Base-by-base conservation (phyloP, 1,140 invertebrate species). In the Neotoxoptera formosana region DNA sequence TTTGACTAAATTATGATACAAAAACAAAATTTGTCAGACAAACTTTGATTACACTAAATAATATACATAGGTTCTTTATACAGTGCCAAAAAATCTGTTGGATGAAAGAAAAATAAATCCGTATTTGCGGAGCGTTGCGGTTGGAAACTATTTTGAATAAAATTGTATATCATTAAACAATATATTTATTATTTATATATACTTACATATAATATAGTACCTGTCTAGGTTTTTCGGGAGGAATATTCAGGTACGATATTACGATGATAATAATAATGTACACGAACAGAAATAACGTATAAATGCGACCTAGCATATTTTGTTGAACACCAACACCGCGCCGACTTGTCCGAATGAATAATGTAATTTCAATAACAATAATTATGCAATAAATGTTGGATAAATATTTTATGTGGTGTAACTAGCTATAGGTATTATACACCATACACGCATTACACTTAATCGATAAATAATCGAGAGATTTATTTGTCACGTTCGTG, bases 381-480 rank as follows among this genome's bases (percentile, higher is more conserved):
- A 84, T 84, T 84, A 84, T 84, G 36, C 83, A 84, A 84, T 84
- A 45, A 84, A 84, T 25, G 83, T 84, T 41, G 36, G 23, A 84
- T 45, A 84, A 45, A 84, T 84, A 45, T 84, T 45, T 45, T 84
- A 30, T 41, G 25, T 41, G 83, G 21, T 9, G 36, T 84, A 45
- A 76, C 60, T 34, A 76, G n/a, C 60, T 76, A 76, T 76, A 76
- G 30, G 60, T 76, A 41, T 41, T n/a, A 67, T n/a, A 76, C 30
- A 30, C 60, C 36, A 45, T 41, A 41, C 83, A 23, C 9, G 36
- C 83, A 84, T 45, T 84, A 84, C 41, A 84, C 41, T 84, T 84
- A 41, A 84, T 84, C 83, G 83, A 84, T 84, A 84, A 84, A 84
- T 84, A 84, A 84, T 84, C 83, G 83, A 84, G 83, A 45, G 83